These are phyloP conservation scores for Trachelipus rathkii DNA, from an alignment of 1,140 invertebrate species.

Conservation along the genomic window DNA sequence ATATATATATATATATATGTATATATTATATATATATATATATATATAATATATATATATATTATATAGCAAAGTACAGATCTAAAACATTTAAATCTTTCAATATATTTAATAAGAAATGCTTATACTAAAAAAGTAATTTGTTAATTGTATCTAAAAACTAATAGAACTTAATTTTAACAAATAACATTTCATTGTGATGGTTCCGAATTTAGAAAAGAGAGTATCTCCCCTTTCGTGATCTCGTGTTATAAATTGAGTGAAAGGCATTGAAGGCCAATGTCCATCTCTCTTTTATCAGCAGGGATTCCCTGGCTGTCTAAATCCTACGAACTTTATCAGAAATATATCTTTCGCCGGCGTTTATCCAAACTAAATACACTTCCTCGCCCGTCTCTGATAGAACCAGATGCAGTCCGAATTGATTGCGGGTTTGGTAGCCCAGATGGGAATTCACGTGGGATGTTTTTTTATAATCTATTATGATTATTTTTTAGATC, in stretches of 20 bases:
- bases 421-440: constrained; percentile 3
- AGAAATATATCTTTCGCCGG: neutral
- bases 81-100: neutral
- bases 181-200: too few species aligned
- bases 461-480: constrained; percentile 1
- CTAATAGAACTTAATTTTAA: neutral
- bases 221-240: too few species aligned
- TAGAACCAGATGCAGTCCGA: neutral
- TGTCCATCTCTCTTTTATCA: neutral
- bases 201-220: too few species aligned
- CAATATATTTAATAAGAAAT: neutral
- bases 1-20: too few species aligned
- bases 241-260: too few species aligned
- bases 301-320: neutral
- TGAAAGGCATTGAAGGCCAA: neutral
- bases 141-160: neutral
- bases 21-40: too few species aligned
- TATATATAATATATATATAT: too few species aligned
- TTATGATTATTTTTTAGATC: constrained; percentile 9
- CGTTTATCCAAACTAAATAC: neutral
- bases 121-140: neutral
- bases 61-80: too few species aligned
- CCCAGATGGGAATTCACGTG: neutral
- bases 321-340: neutral
- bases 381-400: neutral